Evolutionary conservation across 2,797 vertebrate genomes (phyloP).

Genomic region (Ctenosaura bakeri): DNA sequence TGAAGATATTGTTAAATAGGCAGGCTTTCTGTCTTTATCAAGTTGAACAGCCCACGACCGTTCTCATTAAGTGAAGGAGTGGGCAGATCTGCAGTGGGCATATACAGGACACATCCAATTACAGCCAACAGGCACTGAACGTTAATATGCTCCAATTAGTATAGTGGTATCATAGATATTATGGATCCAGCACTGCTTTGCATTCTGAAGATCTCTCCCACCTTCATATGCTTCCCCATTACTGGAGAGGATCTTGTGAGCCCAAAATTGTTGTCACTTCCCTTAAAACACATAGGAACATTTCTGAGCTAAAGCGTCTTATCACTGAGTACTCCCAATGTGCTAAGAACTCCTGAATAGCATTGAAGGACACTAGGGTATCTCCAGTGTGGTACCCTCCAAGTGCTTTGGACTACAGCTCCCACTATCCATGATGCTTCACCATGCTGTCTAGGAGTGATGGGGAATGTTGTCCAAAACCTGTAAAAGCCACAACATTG

Average conservation of each 20-base stretch:
- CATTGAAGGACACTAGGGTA: too few relatives aligned
- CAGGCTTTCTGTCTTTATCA: slow-evolving; percentile 46
- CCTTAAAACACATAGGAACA: neutral
- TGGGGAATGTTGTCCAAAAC: neutral
- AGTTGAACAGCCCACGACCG: neutral
- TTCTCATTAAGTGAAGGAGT: slow-evolving; percentile 31
- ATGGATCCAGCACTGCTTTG: neutral
- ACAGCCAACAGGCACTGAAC: slow-evolving; percentile 26
- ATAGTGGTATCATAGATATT: neutral
- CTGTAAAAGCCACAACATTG: neutral
- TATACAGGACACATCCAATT: slow-evolving; percentile 19
- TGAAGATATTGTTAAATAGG: slow-evolving; percentile 27
- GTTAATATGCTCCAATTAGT: slow-evolving; percentile 21
- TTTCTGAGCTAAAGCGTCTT: neutral
- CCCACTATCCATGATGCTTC: too few relatives aligned
- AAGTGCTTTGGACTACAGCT: neutral
- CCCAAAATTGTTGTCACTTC: neutral
- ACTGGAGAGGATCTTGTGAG: neutral
- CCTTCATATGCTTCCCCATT: neutral
- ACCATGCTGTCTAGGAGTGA: neutral
- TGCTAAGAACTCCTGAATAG: too few relatives aligned
- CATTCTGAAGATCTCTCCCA: neutral
- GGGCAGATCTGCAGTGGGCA: neutral
- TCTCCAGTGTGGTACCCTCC: too few relatives aligned
- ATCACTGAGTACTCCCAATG: neutral